Conservation (phyloP, 2,888 invertebrate species). For the Ennomos erosarius region DNA sequence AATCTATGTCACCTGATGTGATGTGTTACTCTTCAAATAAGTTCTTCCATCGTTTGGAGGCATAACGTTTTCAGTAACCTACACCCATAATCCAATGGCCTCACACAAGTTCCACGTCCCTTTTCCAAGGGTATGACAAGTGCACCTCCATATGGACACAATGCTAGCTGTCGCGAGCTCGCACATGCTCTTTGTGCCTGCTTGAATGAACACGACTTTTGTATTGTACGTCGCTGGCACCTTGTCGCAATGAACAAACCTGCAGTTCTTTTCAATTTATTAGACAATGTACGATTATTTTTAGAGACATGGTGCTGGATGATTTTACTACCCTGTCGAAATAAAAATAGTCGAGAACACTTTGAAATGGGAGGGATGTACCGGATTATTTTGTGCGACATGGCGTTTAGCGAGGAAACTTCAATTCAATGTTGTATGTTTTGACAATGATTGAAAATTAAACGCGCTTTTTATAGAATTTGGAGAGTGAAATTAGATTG, state of each 20-base stretch:
- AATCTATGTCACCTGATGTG: too few species aligned
- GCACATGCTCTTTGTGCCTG: constrained; percentile 29
- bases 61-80: too few species aligned
- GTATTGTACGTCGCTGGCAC: constrained; percentile 1
- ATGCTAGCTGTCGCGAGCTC: constrained; percentile 25
- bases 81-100: neutral
- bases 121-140: constrained; percentile 20
- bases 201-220: constrained; percentile 21
- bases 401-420: neutral
- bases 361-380: neutral
- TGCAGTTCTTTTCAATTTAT: too few species aligned
- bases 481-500: neutral
- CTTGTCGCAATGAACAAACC: constrained; percentile 1
- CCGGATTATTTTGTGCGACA: constrained; percentile 1
- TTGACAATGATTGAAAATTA: constrained; percentile 8
- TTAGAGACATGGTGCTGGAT: neutral
- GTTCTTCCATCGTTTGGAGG: too few species aligned
- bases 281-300: too few species aligned
- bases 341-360: neutral
- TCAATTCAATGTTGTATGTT: constrained; percentile 5
- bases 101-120: constrained; percentile 1
- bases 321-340: neutral
- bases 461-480: constrained; percentile 1
- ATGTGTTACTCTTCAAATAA: too few species aligned
- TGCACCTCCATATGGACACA: constrained; percentile 35